Conservation (phyloP, 2,888 invertebrate genomes). For the Macrophya alboannulata region DNA sequence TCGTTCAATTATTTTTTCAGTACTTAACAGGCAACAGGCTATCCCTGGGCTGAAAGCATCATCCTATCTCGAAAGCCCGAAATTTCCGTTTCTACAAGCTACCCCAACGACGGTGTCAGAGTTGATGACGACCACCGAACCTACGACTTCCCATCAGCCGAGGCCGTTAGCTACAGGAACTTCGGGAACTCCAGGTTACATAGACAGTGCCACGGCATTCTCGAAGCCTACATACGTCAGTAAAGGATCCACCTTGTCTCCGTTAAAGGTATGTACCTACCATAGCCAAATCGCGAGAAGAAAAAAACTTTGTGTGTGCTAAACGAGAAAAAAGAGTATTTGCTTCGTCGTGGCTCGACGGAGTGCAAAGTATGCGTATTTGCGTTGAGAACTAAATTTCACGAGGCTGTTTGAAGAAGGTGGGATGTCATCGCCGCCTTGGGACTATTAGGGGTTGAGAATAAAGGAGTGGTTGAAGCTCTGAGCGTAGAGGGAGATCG, state of each 20-base stretch:
- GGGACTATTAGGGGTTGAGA: constrained; percentile 42
- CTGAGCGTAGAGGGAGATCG: background rate
- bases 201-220: constrained; percentile 9
- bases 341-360: constrained; percentile 19
- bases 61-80: constrained; percentile 18
- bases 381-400: constrained; percentile 44
- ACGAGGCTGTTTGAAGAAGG: constrained; percentile 41
- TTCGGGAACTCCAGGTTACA: constrained; percentile 25
- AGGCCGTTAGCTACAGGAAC: constrained; percentile 43
- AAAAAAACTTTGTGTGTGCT: constrained; percentile 23
- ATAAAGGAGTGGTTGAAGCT: constrained; percentile 16
- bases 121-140: constrained; percentile 37
- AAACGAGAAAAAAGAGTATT: constrained; percentile 41
- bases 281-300: background rate
- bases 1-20: constrained; percentile 15
- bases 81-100: background rate
- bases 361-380: constrained; percentile 36
- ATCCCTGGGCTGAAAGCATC: background rate
- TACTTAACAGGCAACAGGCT: constrained; percentile 29
- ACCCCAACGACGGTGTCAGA: constrained; percentile 16
- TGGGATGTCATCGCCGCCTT: constrained; percentile 42
- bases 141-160: constrained; percentile 41
- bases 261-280: constrained; percentile 40
- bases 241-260: constrained; percentile 21
- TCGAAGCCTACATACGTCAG: constrained; percentile 43